Percentiles rank a stretch among this genome's conserved stretches.
These are phyloP conservation scores for Xenentodon cancila DNA, from an alignment of 2,797 vertebrate genomes.

Conservation along the genomic window DNA sequence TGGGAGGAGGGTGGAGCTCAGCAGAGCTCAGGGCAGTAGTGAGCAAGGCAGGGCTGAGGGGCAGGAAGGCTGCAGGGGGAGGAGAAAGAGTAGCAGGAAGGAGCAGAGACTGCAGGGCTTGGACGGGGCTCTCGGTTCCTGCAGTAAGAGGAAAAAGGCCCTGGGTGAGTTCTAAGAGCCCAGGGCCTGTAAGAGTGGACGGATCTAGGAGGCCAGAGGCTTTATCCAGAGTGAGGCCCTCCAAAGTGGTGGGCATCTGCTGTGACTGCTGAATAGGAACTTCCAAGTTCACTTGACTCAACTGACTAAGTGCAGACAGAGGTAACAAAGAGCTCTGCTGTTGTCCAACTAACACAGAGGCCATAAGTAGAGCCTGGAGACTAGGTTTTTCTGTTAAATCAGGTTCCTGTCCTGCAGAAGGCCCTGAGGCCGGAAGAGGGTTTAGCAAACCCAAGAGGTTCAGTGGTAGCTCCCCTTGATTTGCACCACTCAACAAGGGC, in stretches of 20 bases:
- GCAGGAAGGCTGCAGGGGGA: constrained; percentile 83
- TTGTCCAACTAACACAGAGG: constrained; percentile 85
- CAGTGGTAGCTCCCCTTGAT: constrained; percentile 82
- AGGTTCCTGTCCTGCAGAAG: constrained; percentile 77
- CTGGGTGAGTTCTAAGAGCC: constrained; percentile 80
- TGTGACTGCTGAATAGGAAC: constrained; percentile 84
- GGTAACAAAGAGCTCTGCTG: constrained; percentile 80
- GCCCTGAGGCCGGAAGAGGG: constrained; percentile 77
- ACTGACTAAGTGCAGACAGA: constrained; percentile 77
- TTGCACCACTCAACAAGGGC: constrained; percentile 75
- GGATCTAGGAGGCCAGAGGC: constrained; percentile 80
- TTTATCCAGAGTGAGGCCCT: constrained; percentile 81
- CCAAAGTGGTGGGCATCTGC: constrained; percentile 72
- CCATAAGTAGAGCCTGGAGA: constrained; percentile 86
- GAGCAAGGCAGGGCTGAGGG: constrained; percentile 88
- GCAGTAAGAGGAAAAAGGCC: constrained; percentile 79
- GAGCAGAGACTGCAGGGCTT: constrained; percentile 78
- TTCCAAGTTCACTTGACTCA: constrained; percentile 84
- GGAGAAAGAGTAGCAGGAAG: constrained; percentile 79
- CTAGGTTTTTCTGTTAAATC: constrained; percentile 80
- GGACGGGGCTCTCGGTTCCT: constrained; percentile 72
- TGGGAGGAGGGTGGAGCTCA: constrained; percentile 76
- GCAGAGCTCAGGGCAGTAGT: constrained; percentile 86
- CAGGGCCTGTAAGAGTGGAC: constrained; percentile 69
- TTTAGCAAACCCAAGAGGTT: constrained; percentile 84